phyloP scores from a whole-genome alignment of 2,113 vertebrate species.

The Maccullochella peelii region DNA sequence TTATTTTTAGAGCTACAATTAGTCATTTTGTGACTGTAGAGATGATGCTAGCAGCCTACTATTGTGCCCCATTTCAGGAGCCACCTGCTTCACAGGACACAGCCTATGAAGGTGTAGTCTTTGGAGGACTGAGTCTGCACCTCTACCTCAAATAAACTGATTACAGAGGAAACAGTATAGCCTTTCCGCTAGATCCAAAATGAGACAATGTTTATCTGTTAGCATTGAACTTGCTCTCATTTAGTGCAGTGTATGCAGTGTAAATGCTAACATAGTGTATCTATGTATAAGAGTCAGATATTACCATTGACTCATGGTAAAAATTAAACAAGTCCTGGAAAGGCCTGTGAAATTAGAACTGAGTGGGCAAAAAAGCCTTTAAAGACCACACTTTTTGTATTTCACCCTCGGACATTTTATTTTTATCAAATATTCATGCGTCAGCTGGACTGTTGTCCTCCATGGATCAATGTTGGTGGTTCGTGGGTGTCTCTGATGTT shows the following conservation, averaged over 20 bases:
- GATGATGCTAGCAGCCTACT: slow-evolving; percentile 1
- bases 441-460: slow-evolving; percentile 43
- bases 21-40: slow-evolving; percentile 14
- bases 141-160: neutral
- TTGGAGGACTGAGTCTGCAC: neutral
- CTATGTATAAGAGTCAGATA: neutral
- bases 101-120: neutral
- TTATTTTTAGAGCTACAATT: slow-evolving; percentile 1
- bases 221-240: neutral
- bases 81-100: slow-evolving; percentile 39
- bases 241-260: neutral
- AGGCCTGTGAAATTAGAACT: slow-evolving; percentile 14
- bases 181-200: neutral
- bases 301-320: neutral
- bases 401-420: slow-evolving; percentile 31
- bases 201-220: neutral
- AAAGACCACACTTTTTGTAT: slow-evolving; percentile 1
- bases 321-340: neutral
- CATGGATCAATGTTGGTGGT: slow-evolving; percentile 41
- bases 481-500: slow-evolving; percentile 58
- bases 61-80: slow-evolving; percentile 28
- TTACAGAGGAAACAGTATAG: neutral
- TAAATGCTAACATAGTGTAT: neutral
- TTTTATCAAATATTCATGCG: slow-evolving; percentile 35
- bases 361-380: neutral